A percentile compares a stretch with the other conserved stretches of the same genome.
Evolutionary conservation across 2,113 vertebrate species (phyloP).

Genomic region (Anarhynchus alexandrinus): DNA sequence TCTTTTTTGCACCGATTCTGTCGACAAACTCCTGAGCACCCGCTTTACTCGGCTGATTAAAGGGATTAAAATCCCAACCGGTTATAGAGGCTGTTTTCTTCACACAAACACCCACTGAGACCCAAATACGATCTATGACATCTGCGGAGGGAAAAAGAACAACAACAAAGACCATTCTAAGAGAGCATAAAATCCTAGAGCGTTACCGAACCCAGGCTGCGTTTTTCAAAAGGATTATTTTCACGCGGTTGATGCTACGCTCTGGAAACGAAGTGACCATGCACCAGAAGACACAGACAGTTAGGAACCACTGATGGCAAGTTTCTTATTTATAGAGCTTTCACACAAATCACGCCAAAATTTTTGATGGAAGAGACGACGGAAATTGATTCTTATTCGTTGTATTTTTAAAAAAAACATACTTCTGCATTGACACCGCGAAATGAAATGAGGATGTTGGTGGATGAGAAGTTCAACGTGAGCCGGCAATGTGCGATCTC

Average conservation of each 20-base stretch:
- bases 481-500: fast-evolving
- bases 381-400: neutral
- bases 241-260: neutral
- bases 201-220: neutral
- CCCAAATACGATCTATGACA: neutral
- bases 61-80: neutral
- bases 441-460: neutral
- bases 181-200: neutral
- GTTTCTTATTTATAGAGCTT: neutral
- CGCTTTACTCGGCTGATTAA: neutral
- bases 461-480: neutral
- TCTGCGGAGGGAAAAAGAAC: neutral
- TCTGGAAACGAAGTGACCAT: neutral
- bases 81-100: neutral
- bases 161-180: neutral
- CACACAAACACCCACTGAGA: neutral
- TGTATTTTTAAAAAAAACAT: neutral
- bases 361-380: neutral
- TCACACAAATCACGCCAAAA: neutral
- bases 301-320: neutral
- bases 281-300: neutral
- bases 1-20: neutral
- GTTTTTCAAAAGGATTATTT: neutral
- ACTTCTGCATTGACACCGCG: neutral
- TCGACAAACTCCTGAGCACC: neutral